Percentiles rank a stretch among this genome's conserved stretches.
phyloP scores from a whole-genome alignment of 2,888 invertebrate genomes.

The Troilus luridus region DNA sequence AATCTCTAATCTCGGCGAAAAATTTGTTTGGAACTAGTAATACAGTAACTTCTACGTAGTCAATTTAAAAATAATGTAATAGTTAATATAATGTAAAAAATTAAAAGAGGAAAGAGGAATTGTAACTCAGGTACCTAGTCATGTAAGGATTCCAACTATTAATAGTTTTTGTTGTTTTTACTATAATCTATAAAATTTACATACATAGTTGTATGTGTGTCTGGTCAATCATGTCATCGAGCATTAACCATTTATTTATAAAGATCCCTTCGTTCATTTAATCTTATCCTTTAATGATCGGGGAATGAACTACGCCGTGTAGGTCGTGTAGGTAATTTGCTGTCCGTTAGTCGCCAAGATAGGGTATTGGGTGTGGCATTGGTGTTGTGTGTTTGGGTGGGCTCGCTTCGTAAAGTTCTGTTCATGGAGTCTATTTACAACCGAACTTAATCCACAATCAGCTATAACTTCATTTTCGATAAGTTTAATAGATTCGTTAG shows the following conservation, averaged over 20 bases:
- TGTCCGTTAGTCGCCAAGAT: conserved; percentile 15
- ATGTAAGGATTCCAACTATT: too few relatives aligned
- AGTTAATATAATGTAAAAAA: too few relatives aligned
- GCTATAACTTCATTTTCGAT: background rate
- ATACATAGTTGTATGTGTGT: too few relatives aligned
- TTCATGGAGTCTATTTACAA: background rate
- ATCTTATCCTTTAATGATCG: background rate
- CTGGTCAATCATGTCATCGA: background rate
- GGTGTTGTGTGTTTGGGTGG: conserved; percentile 37
- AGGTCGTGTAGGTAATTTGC: conserved; percentile 44
- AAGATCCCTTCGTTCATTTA: background rate
- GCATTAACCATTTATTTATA: background rate
- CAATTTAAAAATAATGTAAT: too few relatives aligned
- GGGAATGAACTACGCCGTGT: conserved; percentile 40
- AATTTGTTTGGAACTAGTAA: too few relatives aligned
- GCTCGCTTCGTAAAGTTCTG: background rate
- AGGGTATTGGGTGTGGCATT: conserved; percentile 23
- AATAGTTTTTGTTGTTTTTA: too few relatives aligned
- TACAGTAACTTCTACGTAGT: too few relatives aligned
- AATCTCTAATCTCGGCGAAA: too few relatives aligned
- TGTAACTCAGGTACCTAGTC: too few relatives aligned
- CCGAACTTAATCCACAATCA: background rate
- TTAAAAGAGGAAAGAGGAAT: too few relatives aligned
- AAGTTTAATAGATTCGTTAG: background rate
- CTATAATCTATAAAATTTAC: too few relatives aligned